These are phyloP conservation scores for Morone chrysops DNA, from an alignment of 2,113 vertebrate species.

Conservation along the genomic window DNA sequence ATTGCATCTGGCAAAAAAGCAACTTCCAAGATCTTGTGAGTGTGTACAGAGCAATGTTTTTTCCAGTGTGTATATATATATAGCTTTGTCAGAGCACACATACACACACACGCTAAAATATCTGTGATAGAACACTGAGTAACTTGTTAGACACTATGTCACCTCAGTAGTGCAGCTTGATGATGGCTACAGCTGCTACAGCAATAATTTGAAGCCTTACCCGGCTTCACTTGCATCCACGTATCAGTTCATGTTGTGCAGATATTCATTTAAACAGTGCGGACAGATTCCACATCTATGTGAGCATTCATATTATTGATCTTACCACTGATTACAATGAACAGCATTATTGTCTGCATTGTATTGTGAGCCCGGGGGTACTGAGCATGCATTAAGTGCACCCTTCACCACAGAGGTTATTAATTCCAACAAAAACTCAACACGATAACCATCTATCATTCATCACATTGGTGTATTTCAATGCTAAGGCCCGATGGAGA, in stretches of 20 bases:
- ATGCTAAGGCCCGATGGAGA: neutral
- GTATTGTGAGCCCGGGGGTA: neutral
- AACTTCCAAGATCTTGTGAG: neutral
- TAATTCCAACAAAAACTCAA: neutral
- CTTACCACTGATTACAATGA: neutral
- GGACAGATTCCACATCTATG: neutral
- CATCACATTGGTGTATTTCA: neutral
- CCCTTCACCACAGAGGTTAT: neutral
- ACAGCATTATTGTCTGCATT: neutral
- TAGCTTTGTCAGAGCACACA: neutral
- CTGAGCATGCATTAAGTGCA: neutral
- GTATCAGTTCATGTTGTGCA: neutral
- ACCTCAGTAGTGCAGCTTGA: neutral
- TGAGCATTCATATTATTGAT: neutral
- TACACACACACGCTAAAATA: neutral
- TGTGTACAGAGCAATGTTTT: neutral
- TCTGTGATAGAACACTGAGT: neutral
- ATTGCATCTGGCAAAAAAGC: neutral
- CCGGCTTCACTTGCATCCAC: neutral
- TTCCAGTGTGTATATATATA: too few relatives aligned
- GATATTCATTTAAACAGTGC: neutral
- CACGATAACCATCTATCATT: constrained; percentile 1
- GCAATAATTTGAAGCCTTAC: too few relatives aligned
- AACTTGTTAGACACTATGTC: neutral
- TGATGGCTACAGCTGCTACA: neutral